Base-by-base conservation (phyloP, 2,113 vertebrate species). In the Dicentrarchus labrax region DNA sequence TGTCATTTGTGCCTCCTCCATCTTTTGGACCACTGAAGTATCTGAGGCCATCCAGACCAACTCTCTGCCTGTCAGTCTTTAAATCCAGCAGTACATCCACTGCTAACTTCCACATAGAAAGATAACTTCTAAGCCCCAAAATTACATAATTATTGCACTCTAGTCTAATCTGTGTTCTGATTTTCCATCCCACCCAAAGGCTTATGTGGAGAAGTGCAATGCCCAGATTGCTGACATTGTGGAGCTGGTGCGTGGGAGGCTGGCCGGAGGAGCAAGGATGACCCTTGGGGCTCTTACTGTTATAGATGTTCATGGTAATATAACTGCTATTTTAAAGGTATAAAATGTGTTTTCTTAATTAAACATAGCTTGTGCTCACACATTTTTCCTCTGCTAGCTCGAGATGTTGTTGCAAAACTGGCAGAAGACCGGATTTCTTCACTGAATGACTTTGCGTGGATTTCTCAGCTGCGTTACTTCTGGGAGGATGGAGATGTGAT, bases 11-110 rank as follows among this genome's bases (percentile, higher is more conserved):
- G 96, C 97, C 51, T 99, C 98, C 24, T 97, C 95, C 78, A 96
- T 99, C 85, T 97, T 96, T 91, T 99, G 97, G 98, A 99, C 98
- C 51, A 91, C 94, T 78, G 97, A 98, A 89, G 97, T 99, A 11
- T 96, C 97, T 66, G 91, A 96, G 62, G 96, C 97, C 74, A 96
- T 99, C 83, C 64, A 57, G 8, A 94, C 86, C 69, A 95, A 96
- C 72, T 77, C 94, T 38, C 90, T 99, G 50, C 80, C 6, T 22
- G 98, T 99, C 93, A 96, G 96, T 88, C 2, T 51, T 53, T 12
- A 67, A 4, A 76, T 47, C 6, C 3, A 53, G 10, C 21, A 6
- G 17, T 36, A 54, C 65, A 82, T 12, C 38, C 56, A 16, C 45
- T 96, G n/a, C 68, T 4, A 17, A 96, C 96, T 93, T 39, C 13